Base-by-base conservation (phyloP, 2,113 vertebrate species). In the Zapus hudsonius region DNA sequence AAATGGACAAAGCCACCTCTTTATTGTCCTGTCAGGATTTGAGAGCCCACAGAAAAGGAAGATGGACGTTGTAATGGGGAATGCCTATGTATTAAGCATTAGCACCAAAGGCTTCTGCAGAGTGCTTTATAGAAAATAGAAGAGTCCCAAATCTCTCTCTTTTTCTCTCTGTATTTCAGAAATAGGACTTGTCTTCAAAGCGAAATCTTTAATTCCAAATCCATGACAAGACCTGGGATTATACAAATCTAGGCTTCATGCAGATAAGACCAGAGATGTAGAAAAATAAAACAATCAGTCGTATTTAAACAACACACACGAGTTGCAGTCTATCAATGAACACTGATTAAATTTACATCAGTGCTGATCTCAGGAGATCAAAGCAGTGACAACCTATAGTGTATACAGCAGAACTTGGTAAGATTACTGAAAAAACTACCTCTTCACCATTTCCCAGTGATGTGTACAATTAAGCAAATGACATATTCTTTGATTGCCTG, bases 381-480 rank as follows among this genome's bases (percentile, higher is more conserved):
- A 82, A 79, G 59, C n/a, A 61, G 17, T 90, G 33, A 87, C 73
- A 75, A 20, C 67, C 55, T 47, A 40, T 52, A 87, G 22, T 27
- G 12, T 82, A 25, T 90, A 31, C 59, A 90, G 5, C 61, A 29
- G 87, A 92, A 94, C 38, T 42, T 82, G 75, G 63, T 96, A 94
- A 94, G 52, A 87, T 20, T 74, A 87, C 55, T 86, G 55, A 27
- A 89, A n/a, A 66, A 94, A 93, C 94, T 9, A 29, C 36, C 36
- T 80, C 23, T 42, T 80, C 5, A 36, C 25, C 22, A 73, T 92
- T 91, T 97, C 33, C 38, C 89, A 97, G 25, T 80, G 84, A 94
- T 89, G 78, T 92, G 19, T 69, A 61, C 64, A 95, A 92, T 96
- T 96, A 97, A 96, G 83, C 36, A 92, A 96, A 91, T 72, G 91